Evolutionary conservation across 2,797 vertebrate species (phyloP).

Genomic region (Oreonectes daqikongensis): DNA sequence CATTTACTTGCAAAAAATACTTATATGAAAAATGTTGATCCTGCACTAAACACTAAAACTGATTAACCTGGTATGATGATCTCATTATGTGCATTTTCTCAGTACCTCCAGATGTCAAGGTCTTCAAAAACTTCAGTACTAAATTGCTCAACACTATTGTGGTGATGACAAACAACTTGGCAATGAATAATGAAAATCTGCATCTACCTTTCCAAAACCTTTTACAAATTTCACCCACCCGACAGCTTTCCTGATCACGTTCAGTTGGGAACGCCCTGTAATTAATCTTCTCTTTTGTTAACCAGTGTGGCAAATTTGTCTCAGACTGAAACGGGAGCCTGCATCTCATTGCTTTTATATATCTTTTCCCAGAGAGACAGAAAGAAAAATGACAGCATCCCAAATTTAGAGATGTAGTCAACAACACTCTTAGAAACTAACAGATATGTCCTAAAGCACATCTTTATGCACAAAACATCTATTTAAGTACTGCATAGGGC

Average conservation of each 20-base stretch:
- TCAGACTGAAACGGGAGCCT: neutral
- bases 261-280: neutral
- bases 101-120: neutral
- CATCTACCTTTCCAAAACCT: neutral
- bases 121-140: slow-evolving; percentile 11
- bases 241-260: neutral
- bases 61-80: slow-evolving; percentile 31
- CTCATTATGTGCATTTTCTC: slow-evolving; percentile 5
- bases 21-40: slow-evolving; percentile 19
- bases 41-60: neutral
- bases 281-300: neutral
- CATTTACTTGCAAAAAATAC: slow-evolving; percentile 16
- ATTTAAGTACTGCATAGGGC: neutral
- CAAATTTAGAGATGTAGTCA: neutral
- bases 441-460: neutral
- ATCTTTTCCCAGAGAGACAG: neutral
- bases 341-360: neutral
- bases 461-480: neutral
- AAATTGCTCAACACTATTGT: neutral
- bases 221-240: slow-evolving; percentile 11
- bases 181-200: slow-evolving; percentile 4
- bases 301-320: neutral
- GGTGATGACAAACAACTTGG: neutral
- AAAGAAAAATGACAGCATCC: slow-evolving; percentile 10
- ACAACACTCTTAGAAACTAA: neutral